phyloP scores from a whole-genome alignment of 30 jellyfish, hydroid and myxozoan species.

The Mastigias papua region DNA sequence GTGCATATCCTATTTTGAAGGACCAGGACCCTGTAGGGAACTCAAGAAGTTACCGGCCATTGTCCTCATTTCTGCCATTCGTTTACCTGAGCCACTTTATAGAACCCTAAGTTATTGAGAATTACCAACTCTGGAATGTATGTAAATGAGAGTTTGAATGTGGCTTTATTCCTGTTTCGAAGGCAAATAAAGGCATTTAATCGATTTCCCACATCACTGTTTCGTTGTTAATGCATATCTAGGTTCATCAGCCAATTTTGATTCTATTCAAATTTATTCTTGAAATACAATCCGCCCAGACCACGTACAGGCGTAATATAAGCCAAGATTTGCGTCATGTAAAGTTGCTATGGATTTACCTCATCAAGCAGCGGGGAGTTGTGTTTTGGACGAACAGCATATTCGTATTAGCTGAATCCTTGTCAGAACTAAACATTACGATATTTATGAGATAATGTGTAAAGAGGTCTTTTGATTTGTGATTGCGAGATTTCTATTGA shows the following conservation, averaged over 20 bases:
- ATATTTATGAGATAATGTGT: too few species aligned
- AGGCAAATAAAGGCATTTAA: background rate
- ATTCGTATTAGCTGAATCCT: too few species aligned
- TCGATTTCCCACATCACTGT: slow-evolving; percentile 2
- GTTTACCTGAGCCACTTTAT: background rate
- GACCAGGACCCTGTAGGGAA: too few species aligned
- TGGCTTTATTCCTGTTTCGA: background rate
- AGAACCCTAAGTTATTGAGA: background rate
- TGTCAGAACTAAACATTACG: too few species aligned
- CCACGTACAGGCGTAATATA: background rate
- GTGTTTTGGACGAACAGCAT: too few species aligned
- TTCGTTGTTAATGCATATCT: background rate
- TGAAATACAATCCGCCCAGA: background rate
- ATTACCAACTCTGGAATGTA: background rate
- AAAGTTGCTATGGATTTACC: too few species aligned
- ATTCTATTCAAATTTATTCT: background rate
- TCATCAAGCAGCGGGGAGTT: too few species aligned
- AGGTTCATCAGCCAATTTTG: background rate
- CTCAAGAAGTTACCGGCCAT: too few species aligned
- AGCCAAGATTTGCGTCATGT: too few species aligned
- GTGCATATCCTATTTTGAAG: too few species aligned
- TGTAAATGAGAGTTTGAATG: background rate
- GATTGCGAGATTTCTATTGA: too few species aligned
- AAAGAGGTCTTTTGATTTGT: too few species aligned
- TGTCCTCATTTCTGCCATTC: background rate